A percentile compares a stretch with the other conserved stretches of the same genome.
These are phyloP conservation scores for Montipora foliosa DNA, from an alignment of 64 coral and sea anemone species.

Conservation along the genomic window DNA sequence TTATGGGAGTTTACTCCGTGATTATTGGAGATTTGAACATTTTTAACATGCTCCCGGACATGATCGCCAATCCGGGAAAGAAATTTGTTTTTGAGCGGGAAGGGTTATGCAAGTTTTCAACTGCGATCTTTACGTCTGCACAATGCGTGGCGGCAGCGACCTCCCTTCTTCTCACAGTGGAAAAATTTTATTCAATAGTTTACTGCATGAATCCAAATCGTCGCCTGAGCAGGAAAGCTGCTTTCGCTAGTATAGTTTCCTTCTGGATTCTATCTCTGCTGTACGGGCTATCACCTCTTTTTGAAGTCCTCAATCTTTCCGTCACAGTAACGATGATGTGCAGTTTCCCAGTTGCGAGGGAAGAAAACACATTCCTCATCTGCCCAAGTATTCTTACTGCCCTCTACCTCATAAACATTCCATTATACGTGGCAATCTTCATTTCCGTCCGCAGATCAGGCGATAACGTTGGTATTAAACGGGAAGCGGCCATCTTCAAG, in stretches of 20 bases:
- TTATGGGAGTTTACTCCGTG: slow-evolving; percentile 43
- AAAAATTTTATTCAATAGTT: slow-evolving; percentile 60
- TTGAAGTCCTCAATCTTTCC: background rate
- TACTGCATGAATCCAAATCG: slow-evolving; percentile 70
- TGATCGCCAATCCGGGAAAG: background rate
- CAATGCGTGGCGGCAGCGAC: slow-evolving; percentile 48
- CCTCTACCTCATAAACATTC: slow-evolving; percentile 56
- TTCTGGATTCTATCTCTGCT: slow-evolving; percentile 32
- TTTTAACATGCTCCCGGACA: slow-evolving; percentile 8
- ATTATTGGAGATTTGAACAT: slow-evolving; percentile 63
- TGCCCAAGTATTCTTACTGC: slow-evolving; percentile 36
- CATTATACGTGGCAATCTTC: slow-evolving; percentile 63
- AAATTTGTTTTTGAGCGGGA: background rate
- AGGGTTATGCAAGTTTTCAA: slow-evolving; percentile 19
- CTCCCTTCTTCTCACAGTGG: slow-evolving; percentile 47
- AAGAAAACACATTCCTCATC: slow-evolving; percentile 24
- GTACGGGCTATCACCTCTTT: slow-evolving; percentile 24
- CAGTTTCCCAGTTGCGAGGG: slow-evolving; percentile 24
- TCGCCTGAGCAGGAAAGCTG: slow-evolving; percentile 18
- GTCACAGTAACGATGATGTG: slow-evolving; percentile 23
- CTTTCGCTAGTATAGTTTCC: background rate
- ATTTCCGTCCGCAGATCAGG: slow-evolving; percentile 51
- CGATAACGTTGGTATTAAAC: slow-evolving; percentile 30
- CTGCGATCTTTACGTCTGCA: slow-evolving; percentile 43
- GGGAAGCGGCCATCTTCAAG: slow-evolving; percentile 43